Evolutionary conservation across 2,113 vertebrate genomes (phyloP), one percentile per base, ranked within the genome.

Genomic region (Indicator indicator): DNA sequence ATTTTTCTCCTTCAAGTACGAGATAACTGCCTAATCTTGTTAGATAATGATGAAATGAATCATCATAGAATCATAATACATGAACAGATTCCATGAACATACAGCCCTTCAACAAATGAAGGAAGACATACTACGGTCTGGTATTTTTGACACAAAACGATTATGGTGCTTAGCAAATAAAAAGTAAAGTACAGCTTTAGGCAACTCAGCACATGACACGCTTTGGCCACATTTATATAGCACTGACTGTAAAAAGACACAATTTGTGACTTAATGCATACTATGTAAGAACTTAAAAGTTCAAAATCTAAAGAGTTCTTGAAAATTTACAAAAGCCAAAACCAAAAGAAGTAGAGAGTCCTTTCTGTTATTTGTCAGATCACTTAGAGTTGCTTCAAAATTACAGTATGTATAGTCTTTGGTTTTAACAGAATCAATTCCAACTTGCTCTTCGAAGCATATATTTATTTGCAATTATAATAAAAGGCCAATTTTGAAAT

Each of bases 141-240:
- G 2, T 52, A 26, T 88, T 88, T 95, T 94, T 83, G 93, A 95
- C 85, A 95, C 56, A 90, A 95, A 96, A 93, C 76, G 1, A 88
- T 78, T 81, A 94, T 20, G 38, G 92, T 96, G 89, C 96, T 89
- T 91, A 88, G 94, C 93, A 95, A 87, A 63, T 83, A 68, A 90
- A 79, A 93, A 88, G 70, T 82, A 32, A 74, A 92, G 64, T 72
- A 70, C 76, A 92, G 64, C 91, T 93, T 94, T 32, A 95, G 90
- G 67, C 62, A 88, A 60, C 48, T 92, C 75, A 33, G 92, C 65
- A 90, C 86, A 20, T 58, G 69, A 73, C 68, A 89, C 64, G 58
- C 73, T 97, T 96, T 94, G 95, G 93, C 74, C 90, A 79, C 36
- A 52, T 63, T 56, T 75, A 56, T 68, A 84, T 60, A 97, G 94